Evolutionary conservation across 2,888 invertebrate genomes (phyloP), one percentile per base, ranked within the genome.

Genomic region (Perithous albicinctus): DNA sequence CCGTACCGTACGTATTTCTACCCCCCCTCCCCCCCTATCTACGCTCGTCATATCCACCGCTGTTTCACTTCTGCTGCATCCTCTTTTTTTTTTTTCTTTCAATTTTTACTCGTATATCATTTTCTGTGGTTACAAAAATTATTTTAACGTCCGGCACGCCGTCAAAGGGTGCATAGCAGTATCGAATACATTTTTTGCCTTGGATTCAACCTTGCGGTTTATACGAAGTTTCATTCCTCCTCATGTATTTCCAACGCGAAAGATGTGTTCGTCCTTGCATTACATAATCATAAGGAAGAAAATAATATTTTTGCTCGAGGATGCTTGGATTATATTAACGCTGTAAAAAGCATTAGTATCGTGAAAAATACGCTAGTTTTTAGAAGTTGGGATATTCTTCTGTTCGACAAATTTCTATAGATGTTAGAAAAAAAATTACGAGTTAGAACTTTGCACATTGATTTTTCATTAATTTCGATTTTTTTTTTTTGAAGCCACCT

Each of bases 121-220:
- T 72, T 85, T 83, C 75, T 91, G 92, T 86, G 91, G 91, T 91
- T 90, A 32, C 81, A 85, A 89, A n/a, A 89, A 91, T 91, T 88
- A 90, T 91, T 91, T 91, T 88, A 88, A 89, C 87, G 87, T 84
- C 84, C 83, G 84, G 80, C 85, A 87, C 85, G 82, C 86, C 88
- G 87, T 90, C 89, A 83, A 83, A 83, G 77, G 67, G 38, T 20
- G 69, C 82, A 75, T 63, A 10, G 18, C 59, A 63, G 43, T 78
- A 78, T 82, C 78, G 78, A 74, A 69, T 66, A 43, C 61, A 12
- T 32, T 63, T 63, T 63, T n/a, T n/a, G n/a, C 15, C 74, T 15
- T 38, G 35, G 66, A 35, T 63, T 63, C 63, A 38, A 43, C 15
- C 54, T 69, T 23, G 67, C 38, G 77, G 63, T 69, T 41, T 38